Conservation (phyloP, 2,113 vertebrate species). For the Strix uralensis region DNA sequence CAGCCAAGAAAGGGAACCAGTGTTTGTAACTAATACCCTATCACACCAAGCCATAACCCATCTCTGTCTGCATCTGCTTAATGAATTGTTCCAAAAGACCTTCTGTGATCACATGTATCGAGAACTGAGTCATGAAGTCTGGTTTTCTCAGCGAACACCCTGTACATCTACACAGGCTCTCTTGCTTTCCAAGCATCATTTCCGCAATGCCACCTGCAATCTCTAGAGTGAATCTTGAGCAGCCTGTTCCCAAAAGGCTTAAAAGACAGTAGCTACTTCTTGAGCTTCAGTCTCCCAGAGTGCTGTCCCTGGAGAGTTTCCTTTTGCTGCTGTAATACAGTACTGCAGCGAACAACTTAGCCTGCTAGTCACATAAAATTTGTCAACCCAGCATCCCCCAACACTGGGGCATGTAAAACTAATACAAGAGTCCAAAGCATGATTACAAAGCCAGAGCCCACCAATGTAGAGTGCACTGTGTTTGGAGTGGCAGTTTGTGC, state of each 20-base stretch:
- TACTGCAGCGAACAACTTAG: background rate
- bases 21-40: background rate
- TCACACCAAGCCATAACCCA: background rate
- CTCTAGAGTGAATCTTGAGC: background rate
- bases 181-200: background rate
- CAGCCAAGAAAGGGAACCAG: background rate
- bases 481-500: accelerated
- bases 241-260: background rate
- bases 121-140: background rate
- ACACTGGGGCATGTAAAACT: background rate
- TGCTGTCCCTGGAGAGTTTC: background rate
- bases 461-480: background rate
- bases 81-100: background rate
- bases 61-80: background rate
- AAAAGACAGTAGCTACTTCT: background rate
- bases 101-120: background rate
- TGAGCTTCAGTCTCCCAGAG: background rate
- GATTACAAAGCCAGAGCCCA: background rate
- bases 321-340: background rate
- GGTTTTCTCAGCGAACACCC: background rate
- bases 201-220: background rate
- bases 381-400: background rate
- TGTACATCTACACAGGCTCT: background rate
- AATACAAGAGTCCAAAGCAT: background rate
- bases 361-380: background rate